These are phyloP conservation scores for Chiridota heheva DNA, from an alignment of 35 echinoderm and acorn worm genomes.

Conservation along the genomic window DNA sequence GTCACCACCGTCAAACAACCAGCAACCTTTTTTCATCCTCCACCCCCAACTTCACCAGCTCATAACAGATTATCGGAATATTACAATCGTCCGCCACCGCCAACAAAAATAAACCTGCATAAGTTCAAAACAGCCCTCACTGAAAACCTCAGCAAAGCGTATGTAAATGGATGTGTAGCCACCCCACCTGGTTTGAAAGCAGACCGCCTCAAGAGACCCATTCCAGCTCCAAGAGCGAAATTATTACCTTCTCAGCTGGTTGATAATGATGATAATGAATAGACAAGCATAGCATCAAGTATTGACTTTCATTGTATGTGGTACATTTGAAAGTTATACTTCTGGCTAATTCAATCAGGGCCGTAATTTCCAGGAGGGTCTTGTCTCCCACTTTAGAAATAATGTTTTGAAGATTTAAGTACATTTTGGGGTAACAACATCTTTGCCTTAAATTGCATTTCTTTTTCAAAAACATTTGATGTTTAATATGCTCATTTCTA, in stretches of 20 bases:
- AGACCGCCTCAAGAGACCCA: conserved; percentile 1
- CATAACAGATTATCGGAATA: no score
- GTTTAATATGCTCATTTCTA: no score
- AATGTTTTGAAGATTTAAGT: no score
- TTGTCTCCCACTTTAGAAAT: no score
- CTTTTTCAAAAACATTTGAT: no score
- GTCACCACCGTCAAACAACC: conserved; percentile 18
- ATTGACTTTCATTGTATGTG: no score
- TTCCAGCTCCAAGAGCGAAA: conserved; percentile 21
- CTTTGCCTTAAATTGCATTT: no score
- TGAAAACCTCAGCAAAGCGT: not conserved
- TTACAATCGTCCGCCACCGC: conserved; percentile 6
- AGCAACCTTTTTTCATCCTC: conserved; percentile 22
- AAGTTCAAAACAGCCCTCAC: conserved; percentile 1
- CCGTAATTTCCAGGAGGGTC: no score
- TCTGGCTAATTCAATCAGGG: no score
- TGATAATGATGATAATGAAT: not conserved
- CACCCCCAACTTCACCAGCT: conserved; percentile 17
- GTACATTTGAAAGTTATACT: no score
- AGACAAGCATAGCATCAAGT: no score
- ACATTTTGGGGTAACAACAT: no score
- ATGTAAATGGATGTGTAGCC: conserved; percentile 21
- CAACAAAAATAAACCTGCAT: conserved; percentile 12
- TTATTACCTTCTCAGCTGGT: conserved; percentile 5
- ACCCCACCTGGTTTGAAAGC: conserved; percentile 13